Evolutionary conservation across 2,113 vertebrate species (phyloP), one percentile per base, ranked within the genome.

Genomic region (Gambusia holbrooki): DNA sequence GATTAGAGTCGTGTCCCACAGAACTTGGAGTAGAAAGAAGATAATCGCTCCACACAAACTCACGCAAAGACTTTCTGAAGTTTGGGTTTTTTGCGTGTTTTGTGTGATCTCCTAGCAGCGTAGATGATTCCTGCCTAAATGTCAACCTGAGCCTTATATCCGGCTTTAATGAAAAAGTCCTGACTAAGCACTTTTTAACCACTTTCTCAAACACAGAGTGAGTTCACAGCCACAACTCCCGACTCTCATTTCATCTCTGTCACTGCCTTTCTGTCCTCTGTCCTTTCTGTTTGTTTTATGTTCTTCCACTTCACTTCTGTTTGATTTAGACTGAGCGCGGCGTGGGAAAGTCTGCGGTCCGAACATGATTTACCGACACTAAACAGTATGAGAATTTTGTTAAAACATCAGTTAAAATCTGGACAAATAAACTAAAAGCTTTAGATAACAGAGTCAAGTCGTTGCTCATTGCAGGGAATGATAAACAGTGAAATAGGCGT

Each of bases 161-260:
- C 72, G 19, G 25, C 29, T 27, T 71, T 89, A 90, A 93, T 93
- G 92, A 94, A 83, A 92, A 90, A 90, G 89, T 81, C 85, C 69
- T 84, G 90, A 92, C 79, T 81, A 92, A 94, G 73, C 54, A 0
- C 76, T 91, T 85, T 91, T 90, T 91, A 92, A 93, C 81, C 77
- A 90, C 92, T 77, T 90, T 83, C 79, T 83, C 89, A 89, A 92
- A 85, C 62, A 62, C 61, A 63, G 72, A 40, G 82, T 71, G 82
- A 81, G 76, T 80, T 77, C 15, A 78, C 84, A 77, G 58, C 67
- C 76, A 48, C 13, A 0, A 65, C 66, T 71, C 62, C 62, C 17
- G 40, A 66, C n/a, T 80, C 83, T 71, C 45, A 78, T 86, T 84
- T 73, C 4, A n/a, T 35, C 61, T 48, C 64, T 28, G 73, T 71